Base-by-base conservation (phyloP, 2,113 vertebrate genomes). In the Butastur rufipennis region DNA sequence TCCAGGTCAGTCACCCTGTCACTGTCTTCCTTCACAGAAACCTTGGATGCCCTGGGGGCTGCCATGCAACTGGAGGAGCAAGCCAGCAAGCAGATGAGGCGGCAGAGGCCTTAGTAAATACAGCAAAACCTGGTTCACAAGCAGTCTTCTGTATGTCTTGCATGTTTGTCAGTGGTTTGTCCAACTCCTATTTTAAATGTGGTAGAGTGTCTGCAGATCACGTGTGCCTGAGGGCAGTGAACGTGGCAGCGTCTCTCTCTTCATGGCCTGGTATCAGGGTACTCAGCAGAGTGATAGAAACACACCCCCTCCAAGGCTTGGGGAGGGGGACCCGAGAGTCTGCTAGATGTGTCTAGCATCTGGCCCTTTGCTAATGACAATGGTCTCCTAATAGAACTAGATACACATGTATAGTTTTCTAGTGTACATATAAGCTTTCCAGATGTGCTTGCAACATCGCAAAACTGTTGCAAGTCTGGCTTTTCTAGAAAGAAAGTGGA, bases 31-130 rank as follows among this genome's bases (percentile, higher is more conserved):
- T 66, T 91, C 92, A 45, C 91, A 98, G 98, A 98, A 86, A 97
- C 95, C 3, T 12, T 98, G 92, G 96, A 96, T 71, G 90, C 97
- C 90, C 91, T 98, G 90, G 97, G 56, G 14, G 58, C 96, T 65
- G 98, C 98, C 91, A 97, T 98, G 97, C 98, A 98, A 77, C 88
- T 97, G 83, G 98, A 98, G 68, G 98, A 98, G 25, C 98, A 98
- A 93, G 98, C 98, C 88, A 98, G 98, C 97, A 98, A 97, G 95
- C 97, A 98, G 82, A 97, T 98, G 32, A 97, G 67, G 67, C 38
- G 90, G 94, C 95, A 95, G 58, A 94, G 91, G 67, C 96, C 79
- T 96, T 95, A 98, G 63, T 97, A 94, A 98, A 52, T 43, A 96
- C 36, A 97, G 27, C 73, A 78, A 91, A 81, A 90, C 13, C 27